Evolutionary conservation across 1,140 invertebrate species (phyloP).

Genomic region (Polypedilum pembai): DNA sequence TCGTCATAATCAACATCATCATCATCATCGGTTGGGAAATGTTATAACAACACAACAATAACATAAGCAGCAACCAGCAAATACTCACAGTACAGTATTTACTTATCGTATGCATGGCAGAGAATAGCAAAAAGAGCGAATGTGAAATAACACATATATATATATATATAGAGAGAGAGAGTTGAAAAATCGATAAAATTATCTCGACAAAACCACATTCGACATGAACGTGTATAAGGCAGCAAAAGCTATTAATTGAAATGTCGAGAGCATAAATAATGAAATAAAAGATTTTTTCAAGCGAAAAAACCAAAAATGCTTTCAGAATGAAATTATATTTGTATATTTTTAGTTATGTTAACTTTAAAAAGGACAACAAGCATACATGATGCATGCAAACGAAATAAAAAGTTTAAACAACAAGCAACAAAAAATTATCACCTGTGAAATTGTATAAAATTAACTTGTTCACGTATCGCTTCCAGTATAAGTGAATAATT

Average conservation of each 20-base stretch:
- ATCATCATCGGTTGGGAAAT: not conserved
- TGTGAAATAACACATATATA: too few species aligned
- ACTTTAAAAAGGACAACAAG: not conserved
- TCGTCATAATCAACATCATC: too few species aligned
- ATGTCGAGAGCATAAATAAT: constrained; percentile 18
- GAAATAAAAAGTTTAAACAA: not conserved
- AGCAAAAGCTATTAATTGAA: constrained; percentile 18
- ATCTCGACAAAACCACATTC: constrained; percentile 16
- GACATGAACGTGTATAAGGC: constrained; percentile 14
- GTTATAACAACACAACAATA: not conserved
- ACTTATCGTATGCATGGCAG: constrained; percentile 10
- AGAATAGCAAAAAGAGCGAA: not conserved
- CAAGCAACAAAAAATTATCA: constrained; percentile 2
- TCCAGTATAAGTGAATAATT: constrained; percentile 18
- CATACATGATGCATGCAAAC: not conserved
- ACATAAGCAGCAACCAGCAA: not conserved
- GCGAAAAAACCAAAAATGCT: constrained; percentile 4
- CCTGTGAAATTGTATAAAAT: constrained; percentile 28
- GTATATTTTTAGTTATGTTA: too few species aligned
- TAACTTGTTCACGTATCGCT: not conserved
- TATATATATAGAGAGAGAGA: not conserved
- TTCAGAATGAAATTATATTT: not conserved
- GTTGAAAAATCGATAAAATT: constrained; percentile 19
- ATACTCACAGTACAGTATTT: not conserved
- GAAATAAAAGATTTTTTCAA: constrained; percentile 14